Percentiles rank a stretch among this genome's conserved stretches.
Conservation (phyloP, 2,113 vertebrate genomes). For the Trematocara zebra region DNA sequence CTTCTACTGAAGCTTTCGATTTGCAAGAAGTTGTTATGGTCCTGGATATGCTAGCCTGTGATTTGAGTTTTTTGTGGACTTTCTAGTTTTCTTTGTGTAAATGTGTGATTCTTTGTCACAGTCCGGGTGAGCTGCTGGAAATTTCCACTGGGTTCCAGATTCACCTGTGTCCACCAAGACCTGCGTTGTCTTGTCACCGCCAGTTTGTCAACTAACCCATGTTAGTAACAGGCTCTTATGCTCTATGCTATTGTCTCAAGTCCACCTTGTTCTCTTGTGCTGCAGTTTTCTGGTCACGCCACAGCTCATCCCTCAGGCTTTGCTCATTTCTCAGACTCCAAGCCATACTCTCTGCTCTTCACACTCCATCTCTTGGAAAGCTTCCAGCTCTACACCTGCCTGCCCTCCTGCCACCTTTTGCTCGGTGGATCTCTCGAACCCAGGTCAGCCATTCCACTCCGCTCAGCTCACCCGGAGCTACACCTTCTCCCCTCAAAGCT, state of each 20-base stretch:
- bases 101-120: not conserved
- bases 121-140: not conserved
- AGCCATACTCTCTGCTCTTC: not conserved
- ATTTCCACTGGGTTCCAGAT: not conserved
- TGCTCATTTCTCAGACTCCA: not conserved
- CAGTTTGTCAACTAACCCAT: not conserved
- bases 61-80: not conserved
- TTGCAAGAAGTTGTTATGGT: not conserved
- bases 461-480: not conserved
- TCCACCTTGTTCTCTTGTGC: not conserved
- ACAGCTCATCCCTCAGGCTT: not conserved
- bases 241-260: fast-evolving
- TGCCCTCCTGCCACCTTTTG: not conserved
- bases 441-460: not conserved
- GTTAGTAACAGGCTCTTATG: not conserved
- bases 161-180: fast-evolving
- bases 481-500: not conserved
- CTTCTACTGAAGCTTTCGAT: not conserved
- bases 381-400: not conserved
- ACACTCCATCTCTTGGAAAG: not conserved
- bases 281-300: not conserved
- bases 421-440: not conserved
- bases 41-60: not conserved
- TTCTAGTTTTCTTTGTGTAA: not conserved
- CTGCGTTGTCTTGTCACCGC: fast-evolving